A percentile compares a stretch with the other conserved stretches of the same genome.
phyloP scores from a whole-genome alignment of 2,888 invertebrate species.

The Lochmaea crataegi region DNA sequence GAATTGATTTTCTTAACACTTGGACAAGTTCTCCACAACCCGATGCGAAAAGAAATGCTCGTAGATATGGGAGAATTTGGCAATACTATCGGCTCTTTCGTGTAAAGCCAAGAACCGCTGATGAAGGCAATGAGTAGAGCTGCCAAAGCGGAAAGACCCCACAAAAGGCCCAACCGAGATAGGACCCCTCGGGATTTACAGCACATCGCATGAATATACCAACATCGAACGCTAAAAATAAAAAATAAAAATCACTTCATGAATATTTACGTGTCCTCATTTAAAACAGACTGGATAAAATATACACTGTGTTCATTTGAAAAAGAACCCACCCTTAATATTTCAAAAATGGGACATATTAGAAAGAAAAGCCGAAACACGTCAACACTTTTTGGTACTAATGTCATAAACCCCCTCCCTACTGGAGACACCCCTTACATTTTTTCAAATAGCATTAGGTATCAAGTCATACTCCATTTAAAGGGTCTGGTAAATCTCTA shows the following conservation, averaged over 20 bases:
- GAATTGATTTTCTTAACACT: slow-evolving; percentile 64
- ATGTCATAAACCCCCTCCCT: too few relatives aligned
- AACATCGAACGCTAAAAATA: slow-evolving; percentile 32
- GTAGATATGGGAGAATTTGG: slow-evolving; percentile 64
- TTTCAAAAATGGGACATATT: too few relatives aligned
- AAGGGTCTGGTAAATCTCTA: too few relatives aligned
- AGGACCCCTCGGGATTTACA: slow-evolving; percentile 61
- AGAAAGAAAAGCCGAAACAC: too few relatives aligned
- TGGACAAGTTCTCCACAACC: slow-evolving; percentile 68
- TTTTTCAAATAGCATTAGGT: too few relatives aligned
- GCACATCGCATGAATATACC: slow-evolving; percentile 55
- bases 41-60: slow-evolving; percentile 66
- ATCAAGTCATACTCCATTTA: too few relatives aligned
- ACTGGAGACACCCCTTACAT: too few relatives aligned
- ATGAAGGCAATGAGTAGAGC: slow-evolving; percentile 66
- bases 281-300: not conserved
- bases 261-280: not conserved
- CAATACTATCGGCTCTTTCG: slow-evolving; percentile 65
- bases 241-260: slow-evolving; percentile 3
- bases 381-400: too few relatives aligned
- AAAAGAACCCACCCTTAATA: too few relatives aligned
- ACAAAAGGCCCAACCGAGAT: slow-evolving; percentile 65
- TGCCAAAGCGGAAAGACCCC: slow-evolving; percentile 64
- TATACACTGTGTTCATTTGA: too few relatives aligned
- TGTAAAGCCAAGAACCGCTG: slow-evolving; percentile 67